phyloP scores from a whole-genome alignment of 1,140 invertebrate species.

The Bicyclus anynana region DNA sequence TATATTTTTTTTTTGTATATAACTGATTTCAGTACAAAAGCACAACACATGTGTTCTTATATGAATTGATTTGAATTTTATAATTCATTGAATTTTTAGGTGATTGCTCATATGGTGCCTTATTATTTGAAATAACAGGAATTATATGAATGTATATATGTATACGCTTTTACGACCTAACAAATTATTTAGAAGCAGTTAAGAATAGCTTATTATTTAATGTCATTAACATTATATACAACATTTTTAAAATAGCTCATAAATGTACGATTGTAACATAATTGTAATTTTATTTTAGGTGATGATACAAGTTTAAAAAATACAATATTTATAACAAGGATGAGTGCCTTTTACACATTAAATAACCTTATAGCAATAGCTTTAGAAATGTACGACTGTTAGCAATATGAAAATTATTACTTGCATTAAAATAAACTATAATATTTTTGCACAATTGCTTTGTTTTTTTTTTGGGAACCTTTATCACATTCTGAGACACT shows the following conservation, averaged over 20 bases:
- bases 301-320: constrained; percentile 32
- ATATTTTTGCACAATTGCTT: constrained; percentile 47
- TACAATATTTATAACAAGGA: constrained; percentile 48
- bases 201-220: constrained; percentile 25
- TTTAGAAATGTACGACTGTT: constrained; percentile 44
- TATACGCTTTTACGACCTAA: constrained; percentile 24
- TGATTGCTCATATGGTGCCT: constrained; percentile 31
- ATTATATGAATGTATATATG: constrained; percentile 23
- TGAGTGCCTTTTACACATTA: constrained; percentile 51
- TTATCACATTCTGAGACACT: no score
- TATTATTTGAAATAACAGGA: constrained; percentile 29
- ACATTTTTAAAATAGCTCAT: constrained; percentile 19
- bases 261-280: constrained; percentile 26
- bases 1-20: not conserved
- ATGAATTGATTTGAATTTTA: not conserved
- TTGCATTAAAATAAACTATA: constrained; percentile 44
- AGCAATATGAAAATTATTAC: constrained; percentile 47
- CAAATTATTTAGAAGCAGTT: constrained; percentile 18
- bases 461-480: constrained; percentile 17
- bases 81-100: constrained; percentile 14
- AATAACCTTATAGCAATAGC: constrained; percentile 38
- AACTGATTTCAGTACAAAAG: constrained; percentile 21
- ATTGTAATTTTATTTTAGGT: constrained; percentile 18
- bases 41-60: constrained; percentile 17
- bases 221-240: constrained; percentile 23